Evolutionary conservation across 1,140 invertebrate species (phyloP), one percentile per base, ranked within the genome.

Genomic region (Homarus americanus): DNA sequence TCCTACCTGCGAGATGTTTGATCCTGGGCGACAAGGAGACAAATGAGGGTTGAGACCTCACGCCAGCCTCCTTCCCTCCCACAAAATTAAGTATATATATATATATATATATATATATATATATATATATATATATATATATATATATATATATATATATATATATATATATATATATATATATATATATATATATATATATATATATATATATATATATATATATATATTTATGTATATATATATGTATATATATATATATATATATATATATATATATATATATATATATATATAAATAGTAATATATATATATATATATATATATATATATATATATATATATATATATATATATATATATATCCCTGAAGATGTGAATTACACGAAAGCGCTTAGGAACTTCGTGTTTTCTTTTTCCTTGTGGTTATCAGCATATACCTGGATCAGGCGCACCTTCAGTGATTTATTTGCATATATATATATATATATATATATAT

Each of bases 41-140:
- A n/a, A n/a, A n/a, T n/a, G n/a, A n/a, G n/a, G n/a, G n/a, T n/a
- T n/a, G n/a, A n/a, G n/a, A n/a, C n/a, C n/a, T n/a, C n/a, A n/a
- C n/a, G n/a, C n/a, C n/a, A n/a, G n/a, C n/a, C n/a, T n/a, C n/a
- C n/a, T n/a, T n/a, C n/a, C n/a, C n/a, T n/a, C n/a, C n/a, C n/a
- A 49, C 44, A 7, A 49, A 7, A 49, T 49, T 49, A 63, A 17
- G 20, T 63, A 63, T 63, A 63, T 63, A 63, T 63, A 63, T 63
- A 63, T 63, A 63, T 63, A 63, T 63, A 63, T 63, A 63, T 63
- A 63, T 63, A 63, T 63, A 63, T 63, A 63, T 63, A 63, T 63
- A 63, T 63, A 63, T 76, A 40, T 76, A 76, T 76, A 41, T 36
- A 40, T 76, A 76, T 40, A 40, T 76, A 40, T 41, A 76, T 76